These are phyloP conservation scores for Crax fasciolata DNA, from an alignment of 2,797 vertebrate genomes.

Conservation along the genomic window DNA sequence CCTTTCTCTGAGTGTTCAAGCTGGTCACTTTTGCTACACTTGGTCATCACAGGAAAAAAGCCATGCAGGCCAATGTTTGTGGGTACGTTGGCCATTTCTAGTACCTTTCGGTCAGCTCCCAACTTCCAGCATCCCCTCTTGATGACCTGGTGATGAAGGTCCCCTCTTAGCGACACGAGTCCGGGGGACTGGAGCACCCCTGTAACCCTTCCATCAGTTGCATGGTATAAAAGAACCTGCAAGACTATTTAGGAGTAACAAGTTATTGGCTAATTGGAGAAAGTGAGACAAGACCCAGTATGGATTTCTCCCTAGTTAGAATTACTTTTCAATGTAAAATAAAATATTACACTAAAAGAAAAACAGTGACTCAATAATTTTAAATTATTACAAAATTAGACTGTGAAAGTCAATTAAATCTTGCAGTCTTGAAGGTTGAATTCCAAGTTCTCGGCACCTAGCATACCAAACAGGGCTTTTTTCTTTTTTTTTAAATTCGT, in stretches of 20 bases:
- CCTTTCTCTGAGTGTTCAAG: not conserved
- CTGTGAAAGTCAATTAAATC: not conserved
- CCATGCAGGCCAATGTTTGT: fast-evolving
- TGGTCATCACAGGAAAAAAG: fast-evolving
- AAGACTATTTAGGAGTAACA: not conserved
- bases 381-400: not conserved
- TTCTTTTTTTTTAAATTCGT: not conserved
- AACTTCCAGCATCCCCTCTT: not conserved
- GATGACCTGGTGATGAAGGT: fast-evolving
- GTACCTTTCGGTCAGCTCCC: not conserved
- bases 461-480: fast-evolving
- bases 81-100: not conserved
- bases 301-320: not conserved
- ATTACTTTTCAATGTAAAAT: not conserved
- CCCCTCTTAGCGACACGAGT: not conserved
- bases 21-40: not conserved
- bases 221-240: not conserved
- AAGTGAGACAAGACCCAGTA: not conserved
- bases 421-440: not conserved
- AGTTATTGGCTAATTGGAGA: not conserved
- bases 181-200: not conserved
- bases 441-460: not conserved
- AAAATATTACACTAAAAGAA: not conserved
- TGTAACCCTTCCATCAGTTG: not conserved
- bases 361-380: not conserved